phyloP scores from a whole-genome alignment of 2,888 invertebrate species.

The Cerceris ruficornis region DNA sequence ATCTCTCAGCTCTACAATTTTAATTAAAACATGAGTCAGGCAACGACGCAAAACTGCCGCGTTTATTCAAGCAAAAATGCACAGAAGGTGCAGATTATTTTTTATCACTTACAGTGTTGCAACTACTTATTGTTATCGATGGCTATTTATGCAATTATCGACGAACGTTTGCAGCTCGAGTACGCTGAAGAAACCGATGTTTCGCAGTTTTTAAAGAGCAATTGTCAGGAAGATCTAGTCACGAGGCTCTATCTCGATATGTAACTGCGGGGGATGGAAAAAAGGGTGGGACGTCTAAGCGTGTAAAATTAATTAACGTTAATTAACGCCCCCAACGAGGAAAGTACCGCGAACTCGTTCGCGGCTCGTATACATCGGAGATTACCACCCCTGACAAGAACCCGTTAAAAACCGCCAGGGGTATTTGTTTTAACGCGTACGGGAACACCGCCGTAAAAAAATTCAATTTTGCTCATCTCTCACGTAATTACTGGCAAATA shows the following conservation, averaged over 20 bases:
- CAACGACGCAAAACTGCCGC: conserved; percentile 19
- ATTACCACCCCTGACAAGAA: conserved; percentile 46
- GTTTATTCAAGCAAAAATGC: no score
- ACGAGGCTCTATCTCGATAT: conserved; percentile 24
- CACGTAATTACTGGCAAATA: conserved; percentile 7
- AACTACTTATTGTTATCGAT: no score
- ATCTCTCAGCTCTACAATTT: conserved; percentile 10
- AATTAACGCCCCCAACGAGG: conserved; percentile 52
- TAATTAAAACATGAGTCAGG: conserved; percentile 37
- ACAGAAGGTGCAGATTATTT: no score
- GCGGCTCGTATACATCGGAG: conserved; percentile 42
- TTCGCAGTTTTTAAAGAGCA: neutral
- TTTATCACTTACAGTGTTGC: neutral
- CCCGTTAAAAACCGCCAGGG: conserved; percentile 53
- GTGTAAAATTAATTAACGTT: conserved; percentile 67
- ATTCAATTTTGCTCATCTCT: conserved; percentile 23
- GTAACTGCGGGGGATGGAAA: conserved; percentile 7
- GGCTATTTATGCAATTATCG: no score
- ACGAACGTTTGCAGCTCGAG: no score
- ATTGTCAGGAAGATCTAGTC: conserved; percentile 47
- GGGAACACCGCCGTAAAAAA: conserved; percentile 18
- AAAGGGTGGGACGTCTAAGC: conserved; percentile 45
- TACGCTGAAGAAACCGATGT: neutral
- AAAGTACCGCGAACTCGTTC: conserved; percentile 31
- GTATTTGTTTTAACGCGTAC: conserved; percentile 51